phyloP scores from a whole-genome alignment of 1,140 invertebrate species.

The Chymomyza costata region DNA sequence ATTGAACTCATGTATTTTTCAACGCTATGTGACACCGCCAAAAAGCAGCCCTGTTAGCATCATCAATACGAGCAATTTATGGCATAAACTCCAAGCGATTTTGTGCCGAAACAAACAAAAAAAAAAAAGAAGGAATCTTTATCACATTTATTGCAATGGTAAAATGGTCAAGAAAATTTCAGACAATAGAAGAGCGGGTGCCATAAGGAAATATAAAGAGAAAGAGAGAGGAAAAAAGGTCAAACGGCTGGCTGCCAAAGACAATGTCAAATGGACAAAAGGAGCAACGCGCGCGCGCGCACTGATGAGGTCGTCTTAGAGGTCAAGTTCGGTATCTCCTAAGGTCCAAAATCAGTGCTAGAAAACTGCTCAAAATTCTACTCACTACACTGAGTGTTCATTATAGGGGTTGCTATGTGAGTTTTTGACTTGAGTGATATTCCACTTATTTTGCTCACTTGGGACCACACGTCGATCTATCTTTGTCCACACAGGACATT shows the following conservation, averaged over 20 bases:
- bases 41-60: conserved; percentile 12
- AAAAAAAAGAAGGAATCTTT: conserved; percentile 60
- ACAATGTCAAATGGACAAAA: conserved; percentile 43
- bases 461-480: conserved; percentile 56
- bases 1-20: conserved; percentile 45
- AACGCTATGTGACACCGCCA: conserved; percentile 23
- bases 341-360: too few species aligned
- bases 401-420: conserved; percentile 15
- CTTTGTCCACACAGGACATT: conserved; percentile 62
- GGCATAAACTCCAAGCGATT: conserved; percentile 48
- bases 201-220: conserved; percentile 33
- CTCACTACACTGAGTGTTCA: neutral
- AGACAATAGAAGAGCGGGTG: conserved; percentile 49
- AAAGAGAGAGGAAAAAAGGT: conserved; percentile 43
- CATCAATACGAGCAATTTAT: conserved; percentile 59
- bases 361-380: neutral
- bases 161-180: conserved; percentile 22
- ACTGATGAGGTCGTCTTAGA: conserved; percentile 62
- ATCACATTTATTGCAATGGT: conserved; percentile 70
- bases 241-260: conserved; percentile 20
- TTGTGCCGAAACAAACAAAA: conserved; percentile 25
- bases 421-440: conserved; percentile 8
- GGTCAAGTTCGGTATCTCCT: conserved; percentile 45
- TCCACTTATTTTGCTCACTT: conserved; percentile 27
- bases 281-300: conserved; percentile 44